Percentiles rank a stretch among this genome's conserved stretches.
Conservation (phyloP, 2,888 invertebrate species). For the Flexamia atlantica region DNA sequence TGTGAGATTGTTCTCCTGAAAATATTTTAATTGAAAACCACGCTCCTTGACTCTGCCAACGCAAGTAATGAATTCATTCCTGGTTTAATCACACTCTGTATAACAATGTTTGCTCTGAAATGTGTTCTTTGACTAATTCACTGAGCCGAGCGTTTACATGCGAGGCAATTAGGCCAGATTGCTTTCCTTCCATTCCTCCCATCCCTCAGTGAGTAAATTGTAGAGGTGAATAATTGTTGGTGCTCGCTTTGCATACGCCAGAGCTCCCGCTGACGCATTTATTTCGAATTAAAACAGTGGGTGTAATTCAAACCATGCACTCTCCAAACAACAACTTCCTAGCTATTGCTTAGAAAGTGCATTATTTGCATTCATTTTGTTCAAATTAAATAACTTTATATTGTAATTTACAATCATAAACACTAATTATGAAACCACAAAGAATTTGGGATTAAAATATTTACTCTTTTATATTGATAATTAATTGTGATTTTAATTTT, state of each 20-base stretch:
- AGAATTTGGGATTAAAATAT: too few relatives aligned
- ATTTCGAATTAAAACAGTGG: background rate
- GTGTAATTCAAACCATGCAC: background rate
- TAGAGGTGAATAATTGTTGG: constrained; percentile 38
- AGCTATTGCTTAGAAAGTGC: too few relatives aligned
- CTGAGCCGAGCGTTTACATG: constrained; percentile 33
- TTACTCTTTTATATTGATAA: too few relatives aligned
- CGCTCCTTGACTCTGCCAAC: background rate
- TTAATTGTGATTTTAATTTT: too few relatives aligned
- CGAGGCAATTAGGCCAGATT: constrained; percentile 42
- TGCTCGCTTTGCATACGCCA: constrained; percentile 26
- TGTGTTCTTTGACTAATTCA: constrained; percentile 24
- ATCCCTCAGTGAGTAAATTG: constrained; percentile 20
- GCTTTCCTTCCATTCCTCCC: constrained; percentile 14
- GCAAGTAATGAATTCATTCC: constrained; percentile 50
- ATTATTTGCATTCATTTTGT: too few relatives aligned
- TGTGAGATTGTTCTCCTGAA: constrained; percentile 23
- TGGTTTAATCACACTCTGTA: constrained; percentile 36
- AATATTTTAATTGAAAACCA: constrained; percentile 37
- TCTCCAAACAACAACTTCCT: too few relatives aligned
- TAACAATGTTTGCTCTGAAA: constrained; percentile 50
- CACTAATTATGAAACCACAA: too few relatives aligned
- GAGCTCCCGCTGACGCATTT: background rate
- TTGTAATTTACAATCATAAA: too few relatives aligned
- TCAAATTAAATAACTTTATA: too few relatives aligned